Evolutionary conservation across 2,888 invertebrate species (phyloP), one percentile per base, ranked within the genome.

Genomic region (Epicampocera succincta): DNA sequence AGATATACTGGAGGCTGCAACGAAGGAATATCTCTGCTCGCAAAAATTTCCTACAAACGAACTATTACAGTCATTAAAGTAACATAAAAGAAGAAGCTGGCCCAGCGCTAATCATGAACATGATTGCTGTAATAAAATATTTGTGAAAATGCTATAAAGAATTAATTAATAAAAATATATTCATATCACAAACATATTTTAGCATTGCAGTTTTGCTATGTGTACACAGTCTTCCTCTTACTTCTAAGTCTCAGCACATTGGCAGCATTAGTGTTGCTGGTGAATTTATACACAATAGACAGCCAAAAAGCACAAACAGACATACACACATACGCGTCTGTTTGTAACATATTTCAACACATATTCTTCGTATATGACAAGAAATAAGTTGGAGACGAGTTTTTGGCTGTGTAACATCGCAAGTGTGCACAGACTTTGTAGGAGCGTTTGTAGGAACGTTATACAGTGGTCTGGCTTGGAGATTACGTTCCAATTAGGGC

Each of bases 241-340:
- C 8, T 33, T 52, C 25, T 71, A 61, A 72, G 66, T 72, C 75
- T 81, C 13, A 50, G 52, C 68, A 68, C 48, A 81, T 76, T 72
- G 48, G 68, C 61, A 76, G 63, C 66, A 60, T 73, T 76, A 72
- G 56, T 60, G 71, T 42, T 74, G 29, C 42, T 29, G n/a, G 42
- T 21, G 25, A 60, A 80, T 71, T 65, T 58, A 65, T 69, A 44
- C 19, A 56, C 19, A 68, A 60, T 12, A 52, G 12, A 58, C 58
- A 42, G 40, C 29, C 8, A 29, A 17, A 9, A 48, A 33, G 15
- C 38, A 25, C 12, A 48, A 40, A 17, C 4, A 19, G 2, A 54
- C 8, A 48, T 11, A 40, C 6, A 15, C 8, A 9, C 5, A 33
- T 33, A 33, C 8, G 29, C 29, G n/a, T n/a, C n/a, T n/a, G n/a